phyloP scores from a whole-genome alignment of 2,888 invertebrate species.

The Phragmatobia fuliginosa region DNA sequence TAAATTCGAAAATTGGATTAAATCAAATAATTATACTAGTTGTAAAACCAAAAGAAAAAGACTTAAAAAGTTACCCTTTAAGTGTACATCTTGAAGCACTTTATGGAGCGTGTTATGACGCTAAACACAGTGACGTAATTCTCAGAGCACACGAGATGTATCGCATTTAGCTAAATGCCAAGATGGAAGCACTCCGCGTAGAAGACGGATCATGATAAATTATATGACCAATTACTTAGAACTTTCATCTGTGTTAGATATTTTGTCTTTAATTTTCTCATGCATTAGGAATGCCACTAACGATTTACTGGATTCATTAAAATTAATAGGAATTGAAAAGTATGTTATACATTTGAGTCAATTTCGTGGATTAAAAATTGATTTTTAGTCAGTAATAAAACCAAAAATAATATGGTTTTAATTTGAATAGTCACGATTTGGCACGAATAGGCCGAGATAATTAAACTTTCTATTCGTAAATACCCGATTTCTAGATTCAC shows the following conservation, averaged over 20 bases:
- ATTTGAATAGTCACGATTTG: no score
- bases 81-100: constrained; percentile 5
- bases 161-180: constrained; percentile 54
- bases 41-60: background rate
- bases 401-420: no score
- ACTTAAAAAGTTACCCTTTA: background rate
- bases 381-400: no score
- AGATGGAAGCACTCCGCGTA: constrained; percentile 41
- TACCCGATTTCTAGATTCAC: no score
- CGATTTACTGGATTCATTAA: background rate
- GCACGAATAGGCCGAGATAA: no score
- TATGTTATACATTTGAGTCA: no score
- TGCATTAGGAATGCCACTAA: background rate
- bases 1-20: no score
- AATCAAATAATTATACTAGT: no score
- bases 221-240: constrained; percentile 54
- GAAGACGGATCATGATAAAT: constrained; percentile 62
- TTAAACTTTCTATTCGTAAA: no score
- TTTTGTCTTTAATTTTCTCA: constrained; percentile 16
- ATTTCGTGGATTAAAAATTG: no score
- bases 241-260: constrained; percentile 40
- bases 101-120: constrained; percentile 29
- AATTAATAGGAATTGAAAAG: no score
- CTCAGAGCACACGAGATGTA: constrained; percentile 44
- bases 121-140: constrained; percentile 44